A percentile compares a stretch with the other conserved stretches of the same genome.
Evolutionary conservation across 2,888 invertebrate genomes (phyloP).

Genomic region (Diabrotica balteata): DNA sequence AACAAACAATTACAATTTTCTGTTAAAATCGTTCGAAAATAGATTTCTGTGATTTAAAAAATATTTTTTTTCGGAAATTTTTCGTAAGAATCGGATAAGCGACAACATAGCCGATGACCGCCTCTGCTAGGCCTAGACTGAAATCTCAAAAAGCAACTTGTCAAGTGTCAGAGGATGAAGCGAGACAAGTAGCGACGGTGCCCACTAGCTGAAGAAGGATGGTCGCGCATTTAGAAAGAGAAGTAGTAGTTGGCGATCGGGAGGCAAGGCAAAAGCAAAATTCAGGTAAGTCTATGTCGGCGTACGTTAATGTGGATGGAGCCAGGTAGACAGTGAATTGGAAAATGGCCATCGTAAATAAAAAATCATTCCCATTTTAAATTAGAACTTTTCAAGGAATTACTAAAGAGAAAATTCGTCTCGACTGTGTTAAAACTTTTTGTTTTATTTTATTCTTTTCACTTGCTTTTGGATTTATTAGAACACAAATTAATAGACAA

Average conservation of each 20-base stretch:
- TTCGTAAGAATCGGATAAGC: neutral
- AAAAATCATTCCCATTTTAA: too few species aligned
- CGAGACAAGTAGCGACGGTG: constrained; percentile 44
- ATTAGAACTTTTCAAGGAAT: too few species aligned
- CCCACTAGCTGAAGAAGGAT: neutral
- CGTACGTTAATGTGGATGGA: constrained; percentile 1
- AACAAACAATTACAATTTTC: too few species aligned
- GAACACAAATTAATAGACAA: too few species aligned
- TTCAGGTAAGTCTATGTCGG: constrained; percentile 48
- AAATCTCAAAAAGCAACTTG: constrained; percentile 61
- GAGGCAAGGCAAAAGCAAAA: constrained; percentile 44
- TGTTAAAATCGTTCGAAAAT: too few species aligned
- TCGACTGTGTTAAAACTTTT: too few species aligned
- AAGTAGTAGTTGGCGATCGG: constrained; percentile 30
- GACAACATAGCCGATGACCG: constrained; percentile 34
- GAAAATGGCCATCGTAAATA: neutral
- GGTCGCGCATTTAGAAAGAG: constrained; percentile 41
- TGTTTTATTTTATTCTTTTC: too few species aligned
- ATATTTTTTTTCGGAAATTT: too few species aligned
- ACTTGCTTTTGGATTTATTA: too few species aligned
- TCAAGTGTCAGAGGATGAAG: constrained; percentile 58
- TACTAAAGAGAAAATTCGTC: too few species aligned
- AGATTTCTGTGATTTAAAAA: too few species aligned
- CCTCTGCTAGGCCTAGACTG: constrained; percentile 54
- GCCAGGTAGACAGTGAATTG: constrained; percentile 17